Evolutionary conservation across 92 coral and sea anemone species (phyloP), one percentile per base, ranked within the genome.

Genomic region (Actinernus sp.): DNA sequence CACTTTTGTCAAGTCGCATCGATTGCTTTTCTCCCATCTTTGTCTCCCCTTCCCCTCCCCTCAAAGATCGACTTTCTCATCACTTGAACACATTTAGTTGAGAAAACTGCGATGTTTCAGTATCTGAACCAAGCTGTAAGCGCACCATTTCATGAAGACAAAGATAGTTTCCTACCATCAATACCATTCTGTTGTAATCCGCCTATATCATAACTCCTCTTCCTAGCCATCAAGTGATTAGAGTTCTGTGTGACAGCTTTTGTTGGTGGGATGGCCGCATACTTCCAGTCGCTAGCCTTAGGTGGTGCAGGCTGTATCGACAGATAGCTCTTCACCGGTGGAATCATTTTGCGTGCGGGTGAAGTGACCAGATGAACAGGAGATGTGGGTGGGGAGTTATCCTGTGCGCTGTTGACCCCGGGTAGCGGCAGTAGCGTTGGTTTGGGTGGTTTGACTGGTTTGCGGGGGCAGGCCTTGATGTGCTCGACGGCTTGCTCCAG

Each of bases 331-430:
- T 90, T 90, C 32, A 84, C 81, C 2, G 98, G 96, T 18, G 96
- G 98, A 25, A 95, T 78, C 94, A 94, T 68, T 71, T 95, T 95
- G 12, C 99, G 74, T 21, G 99, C 90, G 5, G 99, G 99, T 26
- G 99, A 95, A 31, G 96, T 91, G 16, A 84, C 85, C 4, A 68
- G 29, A 27, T 74, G 79, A 16, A 77, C 96, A 28, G 92, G 87
- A 2, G 92, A 79, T 7, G 97, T 84, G 58, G 97, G 95, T 27
- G 88, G 71, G 23, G 81, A 68, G 27, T 57, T 57, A 9, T 70
- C 78, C 23, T 40, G 57, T 3, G 39, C 47, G 16, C 68, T 38
- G 29, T 83, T 62, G 14, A 82, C 76, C 26, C 84, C 74, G 46
- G 70, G 65, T 71, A 91, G 72, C 36, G 95, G 93, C 53, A 89